These are phyloP conservation scores for Gallirallus australis DNA, from an alignment of 2,797 vertebrate genomes.

Conservation along the genomic window DNA sequence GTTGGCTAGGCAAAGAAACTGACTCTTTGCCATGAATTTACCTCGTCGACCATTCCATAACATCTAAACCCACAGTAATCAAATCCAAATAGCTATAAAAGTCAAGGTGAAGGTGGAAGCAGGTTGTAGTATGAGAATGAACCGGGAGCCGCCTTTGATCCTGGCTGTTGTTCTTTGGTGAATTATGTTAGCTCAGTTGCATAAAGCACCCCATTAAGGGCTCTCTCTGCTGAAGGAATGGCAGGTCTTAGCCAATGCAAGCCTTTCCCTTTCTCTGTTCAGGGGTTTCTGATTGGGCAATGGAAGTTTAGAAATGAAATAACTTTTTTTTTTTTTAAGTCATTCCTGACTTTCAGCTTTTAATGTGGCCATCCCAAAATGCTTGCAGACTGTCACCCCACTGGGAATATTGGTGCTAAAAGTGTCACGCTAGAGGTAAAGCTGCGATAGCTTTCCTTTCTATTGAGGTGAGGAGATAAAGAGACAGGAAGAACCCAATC, in stretches of 20 bases:
- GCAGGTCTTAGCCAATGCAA: conserved; percentile 51
- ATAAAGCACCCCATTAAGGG: conserved; percentile 57
- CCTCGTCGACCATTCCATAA: neutral
- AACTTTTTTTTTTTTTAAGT: conserved; percentile 32
- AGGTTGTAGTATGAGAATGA: conserved; percentile 25
- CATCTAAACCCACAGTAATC: conserved; percentile 29
- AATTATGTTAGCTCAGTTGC: conserved; percentile 64
- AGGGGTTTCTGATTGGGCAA: conserved; percentile 69
- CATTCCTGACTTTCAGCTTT: conserved; percentile 46
- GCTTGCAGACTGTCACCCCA: neutral
- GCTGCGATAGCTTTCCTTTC: neutral
- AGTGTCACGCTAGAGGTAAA: neutral
- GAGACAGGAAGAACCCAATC: conserved; percentile 4
- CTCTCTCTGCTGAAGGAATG: conserved; percentile 54
- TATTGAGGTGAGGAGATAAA: neutral
- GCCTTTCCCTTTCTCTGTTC: conserved; percentile 43
- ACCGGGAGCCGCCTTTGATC: neutral
- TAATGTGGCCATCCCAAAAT: neutral
- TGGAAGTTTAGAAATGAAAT: conserved; percentile 51
- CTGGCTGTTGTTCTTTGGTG: conserved; percentile 62
- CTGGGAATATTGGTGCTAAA: neutral
- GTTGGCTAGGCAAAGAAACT: conserved; percentile 53
- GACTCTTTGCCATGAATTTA: conserved; percentile 28
- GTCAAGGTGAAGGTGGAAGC: conserved; percentile 22
- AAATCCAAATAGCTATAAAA: conserved; percentile 48